phyloP scores from a whole-genome alignment of 2,797 vertebrate genomes.

The Mallotus villosus region DNA sequence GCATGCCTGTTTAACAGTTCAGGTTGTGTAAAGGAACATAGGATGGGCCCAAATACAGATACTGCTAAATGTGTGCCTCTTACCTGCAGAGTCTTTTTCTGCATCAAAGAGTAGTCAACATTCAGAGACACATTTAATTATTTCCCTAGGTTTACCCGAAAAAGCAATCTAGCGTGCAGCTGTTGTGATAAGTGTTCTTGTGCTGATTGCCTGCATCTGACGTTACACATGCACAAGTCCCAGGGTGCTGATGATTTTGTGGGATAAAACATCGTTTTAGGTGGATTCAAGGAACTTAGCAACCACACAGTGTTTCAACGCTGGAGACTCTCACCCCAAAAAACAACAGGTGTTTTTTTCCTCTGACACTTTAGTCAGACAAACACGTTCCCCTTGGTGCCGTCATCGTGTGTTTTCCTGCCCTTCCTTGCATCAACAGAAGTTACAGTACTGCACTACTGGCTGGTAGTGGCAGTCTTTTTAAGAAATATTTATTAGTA shows the following conservation, averaged over 20 bases:
- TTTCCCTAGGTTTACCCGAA: constrained; percentile 24
- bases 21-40: too few species aligned
- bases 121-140: constrained; percentile 27
- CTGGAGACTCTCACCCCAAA: not conserved
- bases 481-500: too few species aligned
- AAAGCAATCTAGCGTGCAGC: constrained; percentile 43
- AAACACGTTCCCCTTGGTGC: not conserved
- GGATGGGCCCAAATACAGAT: too few species aligned
- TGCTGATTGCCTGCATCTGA: constrained; percentile 26
- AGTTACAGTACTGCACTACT: too few species aligned
- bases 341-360: not conserved
- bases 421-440: too few species aligned
- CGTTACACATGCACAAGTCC: constrained; percentile 23
- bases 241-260: constrained; percentile 7
- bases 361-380: not conserved
- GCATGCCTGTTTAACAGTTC: too few species aligned
- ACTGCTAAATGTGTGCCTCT: too few species aligned
- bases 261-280: not conserved
- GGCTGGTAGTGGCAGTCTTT: too few species aligned
- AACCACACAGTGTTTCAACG: constrained; percentile 6
- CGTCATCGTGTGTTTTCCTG: not conserved
- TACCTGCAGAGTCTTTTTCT: too few species aligned
- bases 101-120: too few species aligned
- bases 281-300: constrained; percentile 18
- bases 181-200: constrained; percentile 12